A percentile compares a stretch with the other conserved stretches of the same genome.
phyloP scores from a whole-genome alignment of 2,113 vertebrate species.

The Tiliqua scincoides region DNA sequence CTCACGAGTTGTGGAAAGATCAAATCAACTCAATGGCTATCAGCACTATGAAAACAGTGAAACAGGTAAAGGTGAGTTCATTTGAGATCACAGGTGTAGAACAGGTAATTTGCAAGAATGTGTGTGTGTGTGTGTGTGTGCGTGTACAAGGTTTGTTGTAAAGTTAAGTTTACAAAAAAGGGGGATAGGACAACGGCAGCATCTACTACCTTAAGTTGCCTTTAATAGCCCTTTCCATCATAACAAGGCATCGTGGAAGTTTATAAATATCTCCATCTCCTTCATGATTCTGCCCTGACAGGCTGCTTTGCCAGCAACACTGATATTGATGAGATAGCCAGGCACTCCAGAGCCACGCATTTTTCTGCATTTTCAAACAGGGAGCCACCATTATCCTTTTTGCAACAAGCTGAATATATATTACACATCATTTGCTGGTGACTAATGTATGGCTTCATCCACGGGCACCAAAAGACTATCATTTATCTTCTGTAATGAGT shows the following conservation, averaged over 20 bases:
- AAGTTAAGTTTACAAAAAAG: conserved; percentile 14
- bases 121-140: no score
- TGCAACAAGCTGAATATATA: conserved; percentile 67
- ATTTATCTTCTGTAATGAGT: conserved; percentile 72
- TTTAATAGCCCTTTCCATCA: conserved; percentile 64
- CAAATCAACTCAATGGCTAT: conserved; percentile 6
- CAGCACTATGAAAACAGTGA: conserved; percentile 24
- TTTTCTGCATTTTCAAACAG: conserved; percentile 75
- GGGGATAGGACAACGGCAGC: conserved; percentile 32
- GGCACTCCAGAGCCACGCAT: conserved; percentile 64
- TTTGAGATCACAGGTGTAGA: conserved; percentile 36
- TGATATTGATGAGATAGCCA: conserved; percentile 71
- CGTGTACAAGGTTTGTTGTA: no score
- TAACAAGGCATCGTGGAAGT: conserved; percentile 43
- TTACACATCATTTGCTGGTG: conserved; percentile 71
- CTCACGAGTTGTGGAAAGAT: conserved; percentile 20
- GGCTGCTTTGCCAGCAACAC: conserved; percentile 66
- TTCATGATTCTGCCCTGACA: conserved; percentile 63
- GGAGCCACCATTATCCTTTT: conserved; percentile 67
- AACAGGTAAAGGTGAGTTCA: conserved; percentile 29
- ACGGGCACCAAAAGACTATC: conserved; percentile 53
- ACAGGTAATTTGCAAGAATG: conserved; percentile 36
- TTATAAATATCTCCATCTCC: conserved; percentile 65
- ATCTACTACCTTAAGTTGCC: conserved; percentile 57
- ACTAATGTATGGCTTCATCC: conserved; percentile 67